phyloP scores from a whole-genome alignment of 2,888 invertebrate genomes.

The Chymomyza amoena region DNA sequence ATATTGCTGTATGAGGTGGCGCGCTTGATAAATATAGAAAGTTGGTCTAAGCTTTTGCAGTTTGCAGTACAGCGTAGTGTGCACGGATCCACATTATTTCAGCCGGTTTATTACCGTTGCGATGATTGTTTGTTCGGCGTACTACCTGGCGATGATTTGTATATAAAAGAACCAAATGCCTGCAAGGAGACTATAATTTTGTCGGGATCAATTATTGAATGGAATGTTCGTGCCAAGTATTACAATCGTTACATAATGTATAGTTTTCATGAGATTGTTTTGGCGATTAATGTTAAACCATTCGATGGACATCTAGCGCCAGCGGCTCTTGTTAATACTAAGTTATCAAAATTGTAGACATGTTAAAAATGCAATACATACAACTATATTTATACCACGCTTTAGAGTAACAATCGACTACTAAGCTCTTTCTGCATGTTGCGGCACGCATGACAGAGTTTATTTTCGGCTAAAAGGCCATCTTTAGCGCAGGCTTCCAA shows the following conservation, averaged over 20 bases:
- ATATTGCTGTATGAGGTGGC: constrained; percentile 88
- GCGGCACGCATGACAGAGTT: constrained; percentile 79
- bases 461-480: constrained; percentile 37
- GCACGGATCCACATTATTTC: constrained; percentile 80
- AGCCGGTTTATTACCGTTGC: constrained; percentile 81
- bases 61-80: constrained; percentile 81
- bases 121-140: constrained; percentile 81
- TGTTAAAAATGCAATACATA: not conserved
- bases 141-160: constrained; percentile 82
- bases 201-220: constrained; percentile 56
- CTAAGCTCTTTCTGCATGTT: constrained; percentile 79
- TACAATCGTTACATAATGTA: constrained; percentile 71
- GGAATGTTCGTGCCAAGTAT: constrained; percentile 63
- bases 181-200: constrained; percentile 56
- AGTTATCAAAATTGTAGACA: constrained; percentile 30
- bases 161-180: constrained; percentile 75
- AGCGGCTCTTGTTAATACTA: constrained; percentile 26
- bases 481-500: constrained; percentile 44
- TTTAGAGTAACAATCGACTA: constrained; percentile 16
- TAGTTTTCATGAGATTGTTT: constrained; percentile 48
- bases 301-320: constrained; percentile 60
- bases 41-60: constrained; percentile 81
- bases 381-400: constrained; percentile 17
- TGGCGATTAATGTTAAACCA: constrained; percentile 58
- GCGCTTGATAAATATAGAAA: constrained; percentile 81